Evolutionary conservation across 2,797 vertebrate species (phyloP), one percentile per base, ranked within the genome.

Genomic region (Alauda arvensis): DNA sequence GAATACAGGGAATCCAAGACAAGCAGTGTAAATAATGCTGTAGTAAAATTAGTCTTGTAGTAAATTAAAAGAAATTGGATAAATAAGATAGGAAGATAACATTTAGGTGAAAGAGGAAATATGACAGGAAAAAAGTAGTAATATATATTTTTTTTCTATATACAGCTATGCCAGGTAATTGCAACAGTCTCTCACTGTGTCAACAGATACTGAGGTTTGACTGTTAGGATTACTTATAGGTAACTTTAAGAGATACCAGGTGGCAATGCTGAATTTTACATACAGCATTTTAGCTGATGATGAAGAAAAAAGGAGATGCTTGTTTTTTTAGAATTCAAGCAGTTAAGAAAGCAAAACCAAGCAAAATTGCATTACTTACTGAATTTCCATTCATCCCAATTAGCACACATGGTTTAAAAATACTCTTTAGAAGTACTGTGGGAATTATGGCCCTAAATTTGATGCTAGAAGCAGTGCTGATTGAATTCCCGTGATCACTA

Each of bases 301-400:
- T 23, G n/a, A 42, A 71, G 51, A 74, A 60, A 70, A 62, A 87
- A 57, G 12, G 10, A 70, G 66, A 53, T 61, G 8, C 2, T 40
- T 42, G 15, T 52, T 88, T 46, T 46, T 59, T 43, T 18, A 53
- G 52, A 72, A 78, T 81, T 87, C 70, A 87, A 53, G 68, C 46
- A 70, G 49, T 85, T 78, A 61, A 29, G 60, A 72, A 87, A 88
- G 75, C 4, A 80, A 85, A 87, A 49, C 15, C 0, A 1, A 72
- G 56, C 63, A 55, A 87, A 76, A 70, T n/a, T 53, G 18, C 23
- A 45, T 69, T 75, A 40, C 31, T 59, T 68, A 33, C 6, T 85
- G 49, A 63, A 76, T 92, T 88, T 87, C 83, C 37, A 42, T 79
- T 39, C 48, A 45, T 77, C 28, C 33, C 34, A 60, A 28, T 85